phyloP scores from a whole-genome alignment of 2,113 vertebrate genomes.

The Melanocharis versteri region DNA sequence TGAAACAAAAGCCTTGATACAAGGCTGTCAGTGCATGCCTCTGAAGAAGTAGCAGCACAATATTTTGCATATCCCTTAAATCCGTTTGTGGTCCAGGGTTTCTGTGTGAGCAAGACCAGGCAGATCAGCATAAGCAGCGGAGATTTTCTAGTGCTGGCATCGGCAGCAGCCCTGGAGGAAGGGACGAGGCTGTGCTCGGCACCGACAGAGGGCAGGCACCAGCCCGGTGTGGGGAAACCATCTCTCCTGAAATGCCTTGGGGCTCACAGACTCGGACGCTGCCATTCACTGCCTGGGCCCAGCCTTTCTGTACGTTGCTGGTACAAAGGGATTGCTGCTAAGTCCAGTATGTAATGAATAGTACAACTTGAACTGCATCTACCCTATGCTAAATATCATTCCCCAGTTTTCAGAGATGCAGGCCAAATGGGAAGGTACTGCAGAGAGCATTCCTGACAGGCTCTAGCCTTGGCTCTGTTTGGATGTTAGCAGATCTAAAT shows the following conservation, averaged over 20 bases:
- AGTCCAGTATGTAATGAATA: neutral
- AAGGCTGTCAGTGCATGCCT: neutral
- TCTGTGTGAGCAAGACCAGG: neutral
- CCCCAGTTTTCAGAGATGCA: neutral
- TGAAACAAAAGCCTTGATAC: neutral
- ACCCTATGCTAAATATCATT: neutral
- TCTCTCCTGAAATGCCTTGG: neutral
- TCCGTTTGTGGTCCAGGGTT: neutral
- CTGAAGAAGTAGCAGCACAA: neutral
- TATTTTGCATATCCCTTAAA: neutral
- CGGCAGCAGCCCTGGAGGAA: neutral
- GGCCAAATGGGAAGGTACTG: neutral
- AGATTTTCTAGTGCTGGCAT: neutral
- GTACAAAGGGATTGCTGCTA: neutral
- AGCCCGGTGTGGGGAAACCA: neutral
- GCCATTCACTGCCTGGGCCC: neutral
- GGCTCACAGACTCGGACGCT: neutral
- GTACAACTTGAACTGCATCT: neutral
- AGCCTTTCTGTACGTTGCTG: neutral
- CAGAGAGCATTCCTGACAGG: neutral
- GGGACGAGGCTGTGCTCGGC: neutral
- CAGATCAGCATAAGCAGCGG: neutral
- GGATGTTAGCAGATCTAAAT: neutral
- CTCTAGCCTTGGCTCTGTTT: neutral
- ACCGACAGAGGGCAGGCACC: slow-evolving; percentile 36